Evolutionary conservation across 2,888 invertebrate genomes (phyloP), one percentile per base, ranked within the genome.

Genomic region (Synergus itoensis): DNA sequence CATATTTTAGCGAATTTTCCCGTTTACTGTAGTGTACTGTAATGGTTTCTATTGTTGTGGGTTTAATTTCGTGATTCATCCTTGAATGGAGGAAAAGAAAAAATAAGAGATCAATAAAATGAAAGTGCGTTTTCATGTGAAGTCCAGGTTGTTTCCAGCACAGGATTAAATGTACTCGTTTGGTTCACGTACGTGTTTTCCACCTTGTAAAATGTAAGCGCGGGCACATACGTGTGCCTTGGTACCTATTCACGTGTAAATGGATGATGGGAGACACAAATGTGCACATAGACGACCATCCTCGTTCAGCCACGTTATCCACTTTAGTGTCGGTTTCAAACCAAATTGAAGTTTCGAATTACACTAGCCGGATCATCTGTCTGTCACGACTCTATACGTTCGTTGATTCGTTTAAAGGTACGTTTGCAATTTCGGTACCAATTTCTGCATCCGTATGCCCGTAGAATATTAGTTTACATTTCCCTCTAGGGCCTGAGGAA

Each of bases 281-380:
- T 48, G 43, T 69, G 21, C 28, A 36, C 28, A 28, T 36, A 43
- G 43, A 21, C 43, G 18, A 67, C 18, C 67, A 41, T 67, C 65
- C 40, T 14, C 64, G 64, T 64, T 64, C 64, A 65, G 64, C 14
- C 57, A 53, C 84, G 84, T 86, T 87, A 86, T 88, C 87, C 86
- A 86, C 87, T 88, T 87, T 85, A 84, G 82, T 84, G 79, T 76
- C 76, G 63, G 81, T 81, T 86, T 80, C 84, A 82, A 85, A 84
- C 85, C 86, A 86, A 90, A 90, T 90, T 88, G 88, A 88, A 89
- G 88, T 89, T 89, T 87, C 87, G 86, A 90, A 90, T 90, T 89
- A 89, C 90, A 89, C 87, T 86, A 82, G 79, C 83, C 83, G 87
- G 77, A 79, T 82, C 77, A 83, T 82, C 82, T 63, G 84, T 83